phyloP scores from a whole-genome alignment of 1,140 invertebrate species.

The Drosophila repletoides region DNA sequence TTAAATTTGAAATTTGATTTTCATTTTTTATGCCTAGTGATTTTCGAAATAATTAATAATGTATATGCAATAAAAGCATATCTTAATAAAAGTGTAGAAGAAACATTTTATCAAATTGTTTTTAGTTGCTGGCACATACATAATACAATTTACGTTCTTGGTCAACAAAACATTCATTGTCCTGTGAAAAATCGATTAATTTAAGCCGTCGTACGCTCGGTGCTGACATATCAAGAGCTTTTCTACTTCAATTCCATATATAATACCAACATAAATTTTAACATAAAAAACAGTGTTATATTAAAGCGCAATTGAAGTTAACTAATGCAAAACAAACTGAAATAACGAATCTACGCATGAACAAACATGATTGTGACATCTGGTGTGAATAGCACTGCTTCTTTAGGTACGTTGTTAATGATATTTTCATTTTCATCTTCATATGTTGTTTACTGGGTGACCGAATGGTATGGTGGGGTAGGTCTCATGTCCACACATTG shows the following conservation, averaged over 20 bases:
- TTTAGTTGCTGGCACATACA: neutral
- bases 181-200: conserved; percentile 75
- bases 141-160: conserved; percentile 11
- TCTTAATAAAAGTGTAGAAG: neutral
- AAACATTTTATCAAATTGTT: neutral
- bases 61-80: neutral
- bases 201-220: conserved; percentile 22
- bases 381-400: conserved; percentile 76
- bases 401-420: conserved; percentile 68
- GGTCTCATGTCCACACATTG: conserved; percentile 2
- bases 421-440: conserved; percentile 3
- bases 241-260: conserved; percentile 41
- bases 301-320: conserved; percentile 17
- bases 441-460: conserved; percentile 19
- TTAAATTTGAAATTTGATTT: neutral
- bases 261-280: conserved; percentile 13
- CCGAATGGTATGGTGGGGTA: conserved; percentile 9
- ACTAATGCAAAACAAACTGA: conserved; percentile 16
- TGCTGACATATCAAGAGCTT: conserved; percentile 63
- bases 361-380: conserved; percentile 81
- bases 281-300: neutral
- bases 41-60: neutral
- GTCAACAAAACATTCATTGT: conserved; percentile 54
- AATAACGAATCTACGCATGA: conserved; percentile 50
- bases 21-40: too few relatives aligned